Base-by-base conservation (phyloP, 2,888 invertebrate genomes). In the Zhuqinia jingwanae region DNA sequence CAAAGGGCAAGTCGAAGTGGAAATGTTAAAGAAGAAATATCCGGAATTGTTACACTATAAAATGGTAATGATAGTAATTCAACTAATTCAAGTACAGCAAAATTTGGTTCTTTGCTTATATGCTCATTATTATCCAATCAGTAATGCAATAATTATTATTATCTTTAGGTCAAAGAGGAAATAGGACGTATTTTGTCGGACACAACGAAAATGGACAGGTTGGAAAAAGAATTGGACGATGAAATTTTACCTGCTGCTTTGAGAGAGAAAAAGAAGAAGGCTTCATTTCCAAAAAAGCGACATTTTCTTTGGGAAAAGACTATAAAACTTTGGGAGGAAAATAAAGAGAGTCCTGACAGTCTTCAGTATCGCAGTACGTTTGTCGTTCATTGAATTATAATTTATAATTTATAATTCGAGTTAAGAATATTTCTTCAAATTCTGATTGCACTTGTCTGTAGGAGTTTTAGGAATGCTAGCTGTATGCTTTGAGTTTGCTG, bases 1-100 rank as follows among this genome's bases (percentile, higher is more conserved):
- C 1, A 56, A 56, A 0, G 10, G 6, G 2, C 13, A 42, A 3
- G 58, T 58, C 0, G 15, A 22, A 0, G 10, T 36, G 0, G 11
- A 20, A 0, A 17, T 36, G 15, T 8, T 36, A 22, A 15, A 8
- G 8, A 42, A 20, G 8, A 42, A 20, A 10, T 42, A 10, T 17
- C 53, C 53, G 6, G 76, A 2, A 1, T 10, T 75, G 1, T 2
- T 1, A 0, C 58, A 56, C 20, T 76, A 20, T 22, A 17, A 56
- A 76, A 76, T 76, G 76, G 76, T 76, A 76, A 56, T n/a, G n/a
- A n/a, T n/a, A n/a, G n/a, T 22, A 73, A 13, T 20, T 22, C 22
- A 36, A 0, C 17, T 20, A 5, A 63, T n/a, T 2, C 5, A 58
- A 27, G 13, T 36, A 13, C 2, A n/a, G 27, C 5, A 36, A n/a